phyloP scores from a whole-genome alignment of 2,888 invertebrate genomes.

The Enchytraeus crypticus region DNA sequence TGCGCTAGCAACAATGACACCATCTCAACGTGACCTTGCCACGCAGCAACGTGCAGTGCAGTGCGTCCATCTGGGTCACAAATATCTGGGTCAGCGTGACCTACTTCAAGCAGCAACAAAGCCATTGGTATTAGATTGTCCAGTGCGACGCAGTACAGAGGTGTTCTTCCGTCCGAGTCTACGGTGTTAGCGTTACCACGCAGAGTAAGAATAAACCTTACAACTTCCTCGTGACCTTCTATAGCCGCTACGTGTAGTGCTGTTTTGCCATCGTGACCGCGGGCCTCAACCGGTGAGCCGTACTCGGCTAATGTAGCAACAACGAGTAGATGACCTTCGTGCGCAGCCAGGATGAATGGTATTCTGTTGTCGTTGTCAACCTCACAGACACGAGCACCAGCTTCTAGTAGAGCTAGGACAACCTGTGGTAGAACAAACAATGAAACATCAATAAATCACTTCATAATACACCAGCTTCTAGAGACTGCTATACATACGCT shows the following conservation, averaged over 20 bases:
- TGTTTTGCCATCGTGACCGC: slow-evolving; percentile 63
- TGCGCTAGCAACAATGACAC: slow-evolving; percentile 73
- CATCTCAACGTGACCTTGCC: slow-evolving; percentile 87
- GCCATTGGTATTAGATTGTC: slow-evolving; percentile 35
- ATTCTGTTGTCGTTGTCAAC: slow-evolving; percentile 51
- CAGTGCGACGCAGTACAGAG: slow-evolving; percentile 75
- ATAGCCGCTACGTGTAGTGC: slow-evolving; percentile 62
- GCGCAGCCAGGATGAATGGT: slow-evolving; percentile 66
- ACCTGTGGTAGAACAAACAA: no score
- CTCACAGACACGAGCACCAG: slow-evolving; percentile 49
- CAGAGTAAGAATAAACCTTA: slow-evolving; percentile 56
- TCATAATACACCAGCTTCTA: no score
- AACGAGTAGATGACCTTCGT: slow-evolving; percentile 49
- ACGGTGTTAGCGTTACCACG: slow-evolving; percentile 63
- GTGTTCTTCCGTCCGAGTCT: slow-evolving; percentile 84
- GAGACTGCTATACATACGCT: no score
- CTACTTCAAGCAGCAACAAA: slow-evolving; percentile 53
- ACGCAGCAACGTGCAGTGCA: slow-evolving; percentile 68
- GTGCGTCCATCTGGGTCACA: slow-evolving; percentile 78
- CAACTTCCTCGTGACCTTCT: slow-evolving; percentile 59
- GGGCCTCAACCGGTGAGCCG: slow-evolving; percentile 52
- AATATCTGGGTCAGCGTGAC: slow-evolving; percentile 31
- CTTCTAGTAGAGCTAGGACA: slow-evolving; percentile 49
- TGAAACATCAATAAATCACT: no score
- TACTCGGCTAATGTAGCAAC: slow-evolving; percentile 23